Conservation (phyloP, 2,888 invertebrate species). For the Andrena fulva region DNA sequence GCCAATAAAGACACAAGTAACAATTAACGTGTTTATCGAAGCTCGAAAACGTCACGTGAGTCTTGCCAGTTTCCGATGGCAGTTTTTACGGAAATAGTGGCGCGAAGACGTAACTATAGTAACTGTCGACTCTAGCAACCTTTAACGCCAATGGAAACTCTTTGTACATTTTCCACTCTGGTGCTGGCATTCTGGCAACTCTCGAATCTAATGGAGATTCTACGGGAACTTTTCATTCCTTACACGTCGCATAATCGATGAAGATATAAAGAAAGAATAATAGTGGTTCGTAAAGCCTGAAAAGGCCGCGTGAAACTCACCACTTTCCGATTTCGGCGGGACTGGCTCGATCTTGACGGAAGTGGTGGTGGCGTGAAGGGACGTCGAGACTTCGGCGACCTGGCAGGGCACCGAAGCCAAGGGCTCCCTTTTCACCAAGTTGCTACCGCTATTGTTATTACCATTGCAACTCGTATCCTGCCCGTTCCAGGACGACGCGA, state of each 20-base stretch:
- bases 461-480: conserved; percentile 75
- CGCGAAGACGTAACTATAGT: conserved; percentile 68
- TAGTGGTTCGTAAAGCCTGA: conserved; percentile 6
- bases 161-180: no score
- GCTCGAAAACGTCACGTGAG: neutral
- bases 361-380: conserved; percentile 81
- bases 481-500: conserved; percentile 87
- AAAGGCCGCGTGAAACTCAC: conserved; percentile 66
- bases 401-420: conserved; percentile 86
- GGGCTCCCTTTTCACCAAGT: conserved; percentile 90
- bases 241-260: neutral
- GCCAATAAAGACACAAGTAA: neutral
- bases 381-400: conserved; percentile 87
- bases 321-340: conserved; percentile 88
- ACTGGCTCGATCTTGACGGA: conserved; percentile 89
- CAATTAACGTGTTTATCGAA: neutral
- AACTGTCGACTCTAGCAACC: no score
- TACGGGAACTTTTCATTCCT: neutral
- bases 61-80: conserved; percentile 86
- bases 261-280: neutral
- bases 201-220: no score
- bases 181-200: no score
- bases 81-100: conserved; percentile 86
- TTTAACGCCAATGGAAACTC: no score
- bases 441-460: conserved; percentile 82